Evolutionary conservation across 2,888 invertebrate genomes (phyloP).

Genomic region (Nomada flava): DNA sequence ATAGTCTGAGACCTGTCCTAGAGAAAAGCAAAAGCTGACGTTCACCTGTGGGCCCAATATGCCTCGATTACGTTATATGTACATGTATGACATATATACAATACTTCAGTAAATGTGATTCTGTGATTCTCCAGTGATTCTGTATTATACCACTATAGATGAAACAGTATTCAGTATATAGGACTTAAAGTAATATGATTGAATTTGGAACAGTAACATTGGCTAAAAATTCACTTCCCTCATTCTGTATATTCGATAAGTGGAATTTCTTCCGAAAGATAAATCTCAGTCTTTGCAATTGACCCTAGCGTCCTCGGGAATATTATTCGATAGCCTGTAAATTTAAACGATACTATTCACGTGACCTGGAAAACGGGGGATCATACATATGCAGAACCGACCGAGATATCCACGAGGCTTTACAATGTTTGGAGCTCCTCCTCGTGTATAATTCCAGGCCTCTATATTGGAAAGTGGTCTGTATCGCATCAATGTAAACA

Average conservation of each 20-base stretch:
- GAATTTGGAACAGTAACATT: background rate
- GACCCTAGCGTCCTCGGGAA: constrained; percentile 35
- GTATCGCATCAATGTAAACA: constrained; percentile 47
- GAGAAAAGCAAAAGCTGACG: background rate
- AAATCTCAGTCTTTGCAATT: constrained; percentile 29
- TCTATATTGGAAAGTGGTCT: constrained; percentile 45
- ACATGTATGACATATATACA: background rate
- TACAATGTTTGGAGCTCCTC: constrained; percentile 60
- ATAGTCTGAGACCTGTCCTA: background rate
- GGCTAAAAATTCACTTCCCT: background rate
- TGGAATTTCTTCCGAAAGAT: background rate
- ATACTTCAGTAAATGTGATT: no score
- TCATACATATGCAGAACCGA: constrained; percentile 66
- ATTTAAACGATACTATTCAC: constrained; percentile 62
- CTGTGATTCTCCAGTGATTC: no score
- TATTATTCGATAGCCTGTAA: constrained; percentile 54
- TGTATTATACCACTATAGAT: no score
- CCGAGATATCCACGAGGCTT: constrained; percentile 67
- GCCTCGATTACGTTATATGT: background rate
- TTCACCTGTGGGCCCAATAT: background rate
- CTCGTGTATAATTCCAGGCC: constrained; percentile 62
- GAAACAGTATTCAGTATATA: no score
- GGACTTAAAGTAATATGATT: background rate
- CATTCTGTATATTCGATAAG: background rate
- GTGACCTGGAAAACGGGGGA: constrained; percentile 63